Base-by-base conservation (phyloP, 2,797 vertebrate species). In the Thripadectes ignobilis region DNA sequence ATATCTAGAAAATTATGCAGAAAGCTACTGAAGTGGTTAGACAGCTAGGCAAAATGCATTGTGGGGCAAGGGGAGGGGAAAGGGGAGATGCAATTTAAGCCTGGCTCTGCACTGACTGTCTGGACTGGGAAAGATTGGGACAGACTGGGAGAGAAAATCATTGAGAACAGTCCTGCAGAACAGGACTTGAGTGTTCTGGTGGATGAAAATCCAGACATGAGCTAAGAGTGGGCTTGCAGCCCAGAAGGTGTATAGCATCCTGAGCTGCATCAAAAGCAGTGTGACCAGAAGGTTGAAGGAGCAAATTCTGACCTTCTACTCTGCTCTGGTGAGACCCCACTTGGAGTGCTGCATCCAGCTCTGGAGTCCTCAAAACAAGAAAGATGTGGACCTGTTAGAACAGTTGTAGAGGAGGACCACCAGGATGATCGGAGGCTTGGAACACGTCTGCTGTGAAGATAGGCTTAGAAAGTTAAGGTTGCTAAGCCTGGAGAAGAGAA, bases 321-420 rank as follows among this genome's bases (percentile, higher is more conserved):
- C 34, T 48, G 21, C 26, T 23, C 10, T 48, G 0, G 0, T 32
- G 54, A 41, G 34, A 54, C 12, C 12, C 22, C 15, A 29, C 22
- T 8, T 62, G 7, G 10, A 36, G 6, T n/a, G 46, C 12, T 55
- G 26, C 26, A 19, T 48, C 14, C 34, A 32, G 7, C 12, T 27
- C 34, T 88, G 21, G 39, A 36, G 46, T 68, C 22, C 19, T 75
- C 77, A 61, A 41, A 11, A 14, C 6, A 55, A 62, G 26, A 41
- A 62, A 48, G 41, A 36, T 11, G 6, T 48, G 14, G 7, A 48
- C 22, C 8, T 61, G 67, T 75, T 32, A 41, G 41, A 48, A 41
- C 12, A 54, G 8, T 36, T 54, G 22, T 6, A 30, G 12, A 62
- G 0, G 0, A 48, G 13, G 20, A 14, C 21, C 24, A 30, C 0